These are phyloP conservation scores for Leptopterna dolabrata DNA, from an alignment of 2,888 invertebrate species.

Conservation along the genomic window DNA sequence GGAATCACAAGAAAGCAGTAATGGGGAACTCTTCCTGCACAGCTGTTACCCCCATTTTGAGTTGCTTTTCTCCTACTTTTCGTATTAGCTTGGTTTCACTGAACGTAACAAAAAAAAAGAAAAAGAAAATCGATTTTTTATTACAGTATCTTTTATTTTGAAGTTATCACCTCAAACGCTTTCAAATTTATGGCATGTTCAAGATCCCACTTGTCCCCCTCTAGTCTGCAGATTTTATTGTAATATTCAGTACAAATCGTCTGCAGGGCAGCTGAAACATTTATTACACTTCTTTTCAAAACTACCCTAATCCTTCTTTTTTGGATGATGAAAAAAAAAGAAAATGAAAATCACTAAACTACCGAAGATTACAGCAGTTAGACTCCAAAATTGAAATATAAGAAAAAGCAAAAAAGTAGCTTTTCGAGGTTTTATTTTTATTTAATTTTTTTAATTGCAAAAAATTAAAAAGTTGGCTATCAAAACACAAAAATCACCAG, in stretches of 20 bases:
- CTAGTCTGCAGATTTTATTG: slow-evolving; percentile 90
- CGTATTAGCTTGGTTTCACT: slow-evolving; percentile 37
- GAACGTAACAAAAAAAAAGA: slow-evolving; percentile 54
- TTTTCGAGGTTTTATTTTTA: neutral
- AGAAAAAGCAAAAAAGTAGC: neutral
- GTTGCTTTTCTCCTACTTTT: slow-evolving; percentile 53
- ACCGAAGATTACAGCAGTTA: neutral
- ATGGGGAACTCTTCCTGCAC: slow-evolving; percentile 60
- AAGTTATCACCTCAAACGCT: slow-evolving; percentile 62
- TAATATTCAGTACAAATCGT: slow-evolving; percentile 78
- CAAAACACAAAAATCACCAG: slow-evolving; percentile 28
- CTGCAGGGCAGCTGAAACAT: slow-evolving; percentile 62
- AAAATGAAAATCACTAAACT: no score
- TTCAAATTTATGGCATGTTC: slow-evolving; percentile 88
- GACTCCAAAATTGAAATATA: neutral
- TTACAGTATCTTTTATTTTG: slow-evolving; percentile 42
- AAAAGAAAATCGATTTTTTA: slow-evolving; percentile 52
- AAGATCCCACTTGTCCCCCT: slow-evolving; percentile 99
- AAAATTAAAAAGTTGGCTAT: neutral
- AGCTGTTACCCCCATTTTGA: slow-evolving; percentile 60
- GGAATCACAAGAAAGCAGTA: slow-evolving; percentile 48
- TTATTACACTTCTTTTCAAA: slow-evolving; percentile 37
- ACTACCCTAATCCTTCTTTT: neutral
- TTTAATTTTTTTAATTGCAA: neutral
- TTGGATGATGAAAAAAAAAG: neutral